Conservation (phyloP, 2,797 vertebrate species). For the Stomatorhinus walkeri region DNA sequence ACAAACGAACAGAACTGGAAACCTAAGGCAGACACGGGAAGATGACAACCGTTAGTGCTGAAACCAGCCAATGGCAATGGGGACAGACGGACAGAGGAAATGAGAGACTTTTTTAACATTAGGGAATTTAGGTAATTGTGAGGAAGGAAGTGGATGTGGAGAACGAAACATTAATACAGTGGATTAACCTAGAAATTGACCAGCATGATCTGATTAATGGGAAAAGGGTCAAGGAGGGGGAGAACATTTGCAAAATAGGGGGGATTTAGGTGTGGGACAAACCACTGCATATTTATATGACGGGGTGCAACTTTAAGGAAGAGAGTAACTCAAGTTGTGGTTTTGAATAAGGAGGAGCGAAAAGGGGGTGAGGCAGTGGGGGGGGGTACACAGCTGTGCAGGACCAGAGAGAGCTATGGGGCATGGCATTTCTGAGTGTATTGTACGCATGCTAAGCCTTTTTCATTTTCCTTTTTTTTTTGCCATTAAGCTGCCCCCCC, state of each 20-base stretch:
- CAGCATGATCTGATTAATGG: constrained; percentile 44
- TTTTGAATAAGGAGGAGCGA: not conserved
- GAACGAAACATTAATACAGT: constrained; percentile 15
- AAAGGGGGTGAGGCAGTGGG: not conserved
- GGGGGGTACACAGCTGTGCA: not conserved
- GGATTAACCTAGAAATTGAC: constrained; percentile 35
- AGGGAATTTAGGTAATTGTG: no score
- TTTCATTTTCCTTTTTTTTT: constrained; percentile 23
- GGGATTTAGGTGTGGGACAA: not conserved
- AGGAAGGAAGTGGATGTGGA: constrained; percentile 34
- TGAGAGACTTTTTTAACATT: not conserved
- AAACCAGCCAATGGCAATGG: not conserved
- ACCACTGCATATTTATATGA: not conserved
- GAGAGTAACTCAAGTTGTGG: not conserved
- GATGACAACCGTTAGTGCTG: not conserved
- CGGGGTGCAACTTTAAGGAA: not conserved
- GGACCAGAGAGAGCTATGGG: no score
- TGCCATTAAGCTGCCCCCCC: constrained; percentile 19
- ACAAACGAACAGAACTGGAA: not conserved
- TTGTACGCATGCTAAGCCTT: constrained; percentile 20
- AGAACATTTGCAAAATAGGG: not conserved
- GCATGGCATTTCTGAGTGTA: not conserved
- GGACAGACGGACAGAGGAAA: not conserved
- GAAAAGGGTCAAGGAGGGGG: not conserved
- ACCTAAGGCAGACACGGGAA: not conserved